These are phyloP conservation scores for Lasioglossum figueresi DNA, from an alignment of 2,888 invertebrate genomes.

Conservation along the genomic window DNA sequence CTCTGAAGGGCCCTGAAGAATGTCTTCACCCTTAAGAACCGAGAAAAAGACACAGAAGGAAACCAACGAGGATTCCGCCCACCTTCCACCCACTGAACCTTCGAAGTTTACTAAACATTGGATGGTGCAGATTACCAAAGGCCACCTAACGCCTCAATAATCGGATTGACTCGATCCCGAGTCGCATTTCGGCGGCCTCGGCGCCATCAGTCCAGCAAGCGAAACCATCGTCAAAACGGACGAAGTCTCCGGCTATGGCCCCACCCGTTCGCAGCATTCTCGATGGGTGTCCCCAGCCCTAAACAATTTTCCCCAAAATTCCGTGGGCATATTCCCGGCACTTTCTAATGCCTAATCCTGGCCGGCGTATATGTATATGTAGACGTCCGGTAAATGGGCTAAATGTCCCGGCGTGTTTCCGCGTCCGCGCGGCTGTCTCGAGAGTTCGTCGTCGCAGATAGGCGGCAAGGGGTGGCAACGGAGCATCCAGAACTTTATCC, in stretches of 20 bases:
- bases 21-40: not conserved
- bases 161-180: not conserved
- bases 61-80: not conserved
- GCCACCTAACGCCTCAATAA: not conserved
- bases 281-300: not conserved
- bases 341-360: constrained; percentile 58
- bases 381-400: constrained; percentile 56
- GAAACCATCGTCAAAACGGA: not conserved
- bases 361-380: constrained; percentile 7
- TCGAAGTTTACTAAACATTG: not conserved
- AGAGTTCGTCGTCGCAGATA: constrained; percentile 39
- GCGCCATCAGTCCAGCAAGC: not conserved
- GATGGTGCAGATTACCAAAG: not conserved
- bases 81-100: not conserved
- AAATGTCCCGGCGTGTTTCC: constrained; percentile 49
- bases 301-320: constrained; percentile 46
- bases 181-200: not conserved
- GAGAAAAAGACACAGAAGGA: not conserved
- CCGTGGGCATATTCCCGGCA: constrained; percentile 55
- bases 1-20: not conserved
- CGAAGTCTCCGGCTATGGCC: not conserved
- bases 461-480: constrained; percentile 42
- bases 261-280: constrained; percentile 13
- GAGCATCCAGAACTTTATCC: constrained; percentile 66
- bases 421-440: constrained; percentile 37